Base-by-base conservation (phyloP, 2,888 invertebrate species). In the Agrochola lychnidis region DNA sequence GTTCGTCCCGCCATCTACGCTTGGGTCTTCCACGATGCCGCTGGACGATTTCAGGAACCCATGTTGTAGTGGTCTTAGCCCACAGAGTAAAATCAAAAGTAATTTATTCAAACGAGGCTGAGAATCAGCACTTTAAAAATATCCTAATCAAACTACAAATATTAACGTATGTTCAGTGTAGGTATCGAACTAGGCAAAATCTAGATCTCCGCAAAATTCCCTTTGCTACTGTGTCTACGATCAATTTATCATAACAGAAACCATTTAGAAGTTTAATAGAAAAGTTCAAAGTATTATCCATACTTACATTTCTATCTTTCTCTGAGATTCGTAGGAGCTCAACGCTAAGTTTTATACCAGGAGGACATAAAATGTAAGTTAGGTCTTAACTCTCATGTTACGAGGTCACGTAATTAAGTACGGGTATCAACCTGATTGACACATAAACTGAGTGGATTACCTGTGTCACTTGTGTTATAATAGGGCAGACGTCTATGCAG, bases 351-450 rank as follows among this genome's bases (percentile, higher is more conserved):
- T 78, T 73, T 71, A 76, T 53, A 22, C 19, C 4, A 16, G 1
- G 48, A 48, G 14, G 2, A 83, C 69, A 25, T 81, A 78, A 85
- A 79, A 83, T 61, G 30, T 51, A 59, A 79, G 61, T 59, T 70
- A 69, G 64, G 30, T 59, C 53, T 64, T 77, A 67, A 72, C 51
- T 76, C 22, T 42, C 9, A 45, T 48, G 51, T 62, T 73, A 74
- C 64, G 63, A 83, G 70, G 62, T 66, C 71, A 59, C 7, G 72
- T 68, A 30, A 80, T 75, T 59, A 76, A 74, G 68, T 59, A 53
- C 30, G 2, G 45, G 40, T 40, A 63, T 76, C 59, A 66, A 42
- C n/a, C n/a, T 56, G 64, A 74, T 74, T 78, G 76, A 7, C 36
- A 62, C 45, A n/a, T 77, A 64, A 76, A 78, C 7, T 25, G 4